Conservation (phyloP, 2,888 invertebrate species). For the Cosmia pyralina region DNA sequence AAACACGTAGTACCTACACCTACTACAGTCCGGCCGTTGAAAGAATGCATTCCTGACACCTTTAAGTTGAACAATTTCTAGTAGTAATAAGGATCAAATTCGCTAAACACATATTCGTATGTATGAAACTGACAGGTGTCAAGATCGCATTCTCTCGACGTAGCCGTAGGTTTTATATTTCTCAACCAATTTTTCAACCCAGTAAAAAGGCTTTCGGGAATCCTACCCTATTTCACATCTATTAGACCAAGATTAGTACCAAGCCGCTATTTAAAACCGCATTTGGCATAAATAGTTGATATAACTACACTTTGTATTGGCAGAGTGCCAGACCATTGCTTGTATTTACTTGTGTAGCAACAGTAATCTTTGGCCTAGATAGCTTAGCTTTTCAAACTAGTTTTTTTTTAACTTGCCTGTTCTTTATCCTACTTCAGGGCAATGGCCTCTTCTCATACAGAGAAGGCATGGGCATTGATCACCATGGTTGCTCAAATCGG, state of each 20-base stretch:
- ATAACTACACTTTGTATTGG: conserved; percentile 59
- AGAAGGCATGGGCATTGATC: background rate
- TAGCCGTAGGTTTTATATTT: too few species aligned
- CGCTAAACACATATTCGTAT: too few species aligned
- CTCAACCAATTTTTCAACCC: too few species aligned
- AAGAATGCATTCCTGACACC: too few species aligned
- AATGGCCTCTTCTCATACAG: background rate
- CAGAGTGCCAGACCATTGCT: conserved; percentile 47
- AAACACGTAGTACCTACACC: too few species aligned
- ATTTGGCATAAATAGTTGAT: conserved; percentile 59
- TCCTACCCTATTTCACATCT: conserved; percentile 13
- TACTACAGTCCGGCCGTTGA: too few species aligned
- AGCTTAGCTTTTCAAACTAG: conserved; percentile 24
- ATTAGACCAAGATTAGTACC: conserved; percentile 41
- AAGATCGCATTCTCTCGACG: too few species aligned
- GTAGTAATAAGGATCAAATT: too few species aligned
- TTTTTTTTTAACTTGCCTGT: background rate
- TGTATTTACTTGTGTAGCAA: conserved; percentile 47
- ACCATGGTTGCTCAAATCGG: background rate
- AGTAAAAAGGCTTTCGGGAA: background rate
- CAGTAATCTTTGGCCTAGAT: conserved; percentile 27
- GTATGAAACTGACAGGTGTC: too few species aligned
- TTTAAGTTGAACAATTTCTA: too few species aligned
- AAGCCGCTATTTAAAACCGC: conserved; percentile 45
- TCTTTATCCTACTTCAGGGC: background rate